phyloP scores from a whole-genome alignment of 2,888 invertebrate species.

The Tipula lateralis region DNA sequence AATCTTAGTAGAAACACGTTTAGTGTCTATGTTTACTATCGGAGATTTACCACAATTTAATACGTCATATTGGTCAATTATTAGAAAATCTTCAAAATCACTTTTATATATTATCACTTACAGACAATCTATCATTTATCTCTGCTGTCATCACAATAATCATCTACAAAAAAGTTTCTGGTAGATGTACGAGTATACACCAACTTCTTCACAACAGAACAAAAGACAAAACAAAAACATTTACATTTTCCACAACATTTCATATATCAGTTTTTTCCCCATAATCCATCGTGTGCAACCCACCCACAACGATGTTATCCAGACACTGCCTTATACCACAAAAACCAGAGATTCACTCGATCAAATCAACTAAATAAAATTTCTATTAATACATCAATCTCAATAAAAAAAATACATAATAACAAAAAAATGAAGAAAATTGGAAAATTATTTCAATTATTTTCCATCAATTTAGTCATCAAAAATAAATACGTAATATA shows the following conservation, averaged over 20 bases:
- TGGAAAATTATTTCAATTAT: constrained; percentile 24
- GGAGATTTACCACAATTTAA: too few species aligned
- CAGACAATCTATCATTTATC: not conserved
- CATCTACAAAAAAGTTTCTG: not conserved
- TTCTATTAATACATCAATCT: constrained; percentile 13
- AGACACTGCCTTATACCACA: not conserved
- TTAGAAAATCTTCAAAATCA: not conserved
- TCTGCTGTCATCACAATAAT: not conserved
- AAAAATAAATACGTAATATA: not conserved
- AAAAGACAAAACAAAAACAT: not conserved
- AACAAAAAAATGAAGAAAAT: not conserved
- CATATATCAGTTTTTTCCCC: not conserved
- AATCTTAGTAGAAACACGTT: too few species aligned
- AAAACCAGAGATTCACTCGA: constrained; percentile 15
- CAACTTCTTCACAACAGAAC: not conserved
- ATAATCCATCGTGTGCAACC: not conserved
- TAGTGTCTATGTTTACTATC: too few species aligned
- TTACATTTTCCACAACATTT: not conserved
- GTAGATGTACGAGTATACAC: not conserved
- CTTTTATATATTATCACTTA: not conserved
- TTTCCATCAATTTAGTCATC: constrained; percentile 24
- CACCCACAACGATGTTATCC: not conserved
- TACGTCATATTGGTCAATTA: not conserved
- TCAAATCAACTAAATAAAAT: constrained; percentile 24
- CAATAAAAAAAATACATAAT: not conserved